These are phyloP conservation scores for Harpalus rufipes DNA, from an alignment of 2,888 invertebrate genomes.

Conservation along the genomic window DNA sequence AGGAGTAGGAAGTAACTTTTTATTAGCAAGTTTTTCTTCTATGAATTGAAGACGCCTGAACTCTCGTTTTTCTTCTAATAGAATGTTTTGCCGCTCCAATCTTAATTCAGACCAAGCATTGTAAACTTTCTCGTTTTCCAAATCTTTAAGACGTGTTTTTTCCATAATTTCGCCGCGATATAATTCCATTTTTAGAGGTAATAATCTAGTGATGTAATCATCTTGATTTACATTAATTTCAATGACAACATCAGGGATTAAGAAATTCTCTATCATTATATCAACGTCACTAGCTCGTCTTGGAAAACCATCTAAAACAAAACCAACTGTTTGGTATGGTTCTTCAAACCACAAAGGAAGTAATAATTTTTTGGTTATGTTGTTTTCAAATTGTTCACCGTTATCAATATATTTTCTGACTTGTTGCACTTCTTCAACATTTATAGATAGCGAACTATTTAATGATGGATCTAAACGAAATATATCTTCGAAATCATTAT, in stretches of 20 bases:
- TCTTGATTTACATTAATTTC: conserved; percentile 77
- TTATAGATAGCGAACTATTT: background rate
- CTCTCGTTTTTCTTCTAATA: conserved; percentile 70
- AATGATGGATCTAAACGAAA: conserved; percentile 26
- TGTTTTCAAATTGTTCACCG: conserved; percentile 77
- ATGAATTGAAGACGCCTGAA: conserved; percentile 67
- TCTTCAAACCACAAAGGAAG: conserved; percentile 79
- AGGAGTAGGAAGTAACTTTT: conserved; percentile 11
- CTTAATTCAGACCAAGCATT: conserved; percentile 73
- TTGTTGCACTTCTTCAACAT: conserved; percentile 70
- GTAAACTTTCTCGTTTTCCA: conserved; percentile 68
- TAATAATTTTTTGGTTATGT: conserved; percentile 77
- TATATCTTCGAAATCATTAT: conserved; percentile 40
- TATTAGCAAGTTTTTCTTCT: conserved; percentile 4
- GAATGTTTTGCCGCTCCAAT: conserved; percentile 69
- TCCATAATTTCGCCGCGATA: conserved; percentile 75
- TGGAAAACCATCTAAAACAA: conserved; percentile 83
- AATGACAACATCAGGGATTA: conserved; percentile 81
- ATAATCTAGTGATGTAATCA: conserved; percentile 74
- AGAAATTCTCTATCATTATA: conserved; percentile 77
- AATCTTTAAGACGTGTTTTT: conserved; percentile 69
- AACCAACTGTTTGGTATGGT: conserved; percentile 78
- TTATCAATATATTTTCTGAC: conserved; percentile 79
- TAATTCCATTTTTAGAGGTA: conserved; percentile 74
- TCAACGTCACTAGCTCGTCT: conserved; percentile 79